A percentile compares a stretch with the other conserved stretches of the same genome.
Conservation (phyloP, 2,888 invertebrate genomes). For the Ferrisia virgata region DNA sequence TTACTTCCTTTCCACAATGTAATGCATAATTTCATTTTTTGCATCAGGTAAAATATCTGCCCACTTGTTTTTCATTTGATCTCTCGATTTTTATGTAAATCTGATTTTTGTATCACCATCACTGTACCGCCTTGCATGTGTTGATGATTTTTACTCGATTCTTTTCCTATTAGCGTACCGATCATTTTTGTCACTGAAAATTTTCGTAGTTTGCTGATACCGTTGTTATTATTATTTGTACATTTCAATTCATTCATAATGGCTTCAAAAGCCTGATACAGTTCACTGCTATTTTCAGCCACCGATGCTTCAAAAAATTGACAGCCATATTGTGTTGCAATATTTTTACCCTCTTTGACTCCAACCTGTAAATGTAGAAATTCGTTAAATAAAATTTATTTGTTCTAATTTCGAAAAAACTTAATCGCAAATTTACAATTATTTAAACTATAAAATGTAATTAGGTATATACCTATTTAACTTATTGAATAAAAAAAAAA, state of each 20-base stretch:
- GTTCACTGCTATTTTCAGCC: constrained; percentile 71
- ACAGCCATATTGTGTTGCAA: constrained; percentile 66
- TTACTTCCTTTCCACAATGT: background rate
- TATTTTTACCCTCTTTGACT: constrained; percentile 67
- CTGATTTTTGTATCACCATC: constrained; percentile 62
- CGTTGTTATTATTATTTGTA: constrained; percentile 55
- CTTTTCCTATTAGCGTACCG: constrained; percentile 65
- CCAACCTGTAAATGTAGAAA: constrained; percentile 60
- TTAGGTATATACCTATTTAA: too few species aligned
- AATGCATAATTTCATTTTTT: background rate
- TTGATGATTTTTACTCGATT: constrained; percentile 55
- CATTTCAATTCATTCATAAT: constrained; percentile 65
- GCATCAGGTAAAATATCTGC: background rate
- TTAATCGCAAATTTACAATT: too few species aligned
- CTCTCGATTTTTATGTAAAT: constrained; percentile 60
- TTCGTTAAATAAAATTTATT: background rate
- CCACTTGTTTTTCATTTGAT: constrained; percentile 52
- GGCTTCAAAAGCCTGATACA: constrained; percentile 70
- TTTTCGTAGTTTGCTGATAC: constrained; percentile 61
- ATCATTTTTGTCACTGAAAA: constrained; percentile 79
- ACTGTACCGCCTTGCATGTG: constrained; percentile 60
- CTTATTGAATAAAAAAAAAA: too few species aligned
- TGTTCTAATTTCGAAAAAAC: too few species aligned
- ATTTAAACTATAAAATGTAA: too few species aligned
- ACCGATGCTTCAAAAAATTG: constrained; percentile 79